These are phyloP conservation scores for Aphelenchoides avenae DNA, from an alignment of 1,140 invertebrate genomes.

Conservation along the genomic window DNA sequence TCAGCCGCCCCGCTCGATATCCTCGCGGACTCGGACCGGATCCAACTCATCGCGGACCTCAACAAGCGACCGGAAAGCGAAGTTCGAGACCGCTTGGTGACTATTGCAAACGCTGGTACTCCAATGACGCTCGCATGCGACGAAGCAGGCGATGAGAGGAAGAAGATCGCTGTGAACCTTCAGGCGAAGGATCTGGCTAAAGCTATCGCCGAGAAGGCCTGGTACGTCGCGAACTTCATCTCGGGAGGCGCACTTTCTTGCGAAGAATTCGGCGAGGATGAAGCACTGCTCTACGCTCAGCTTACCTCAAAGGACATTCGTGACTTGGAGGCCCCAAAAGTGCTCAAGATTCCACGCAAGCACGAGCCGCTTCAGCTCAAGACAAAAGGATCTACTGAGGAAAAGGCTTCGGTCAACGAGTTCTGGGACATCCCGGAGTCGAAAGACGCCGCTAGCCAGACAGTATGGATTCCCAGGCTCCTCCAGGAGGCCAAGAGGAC, in stretches of 20 bases:
- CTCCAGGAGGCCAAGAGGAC: too few relatives aligned
- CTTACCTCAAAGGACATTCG: conserved; percentile 28
- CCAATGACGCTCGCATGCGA: conserved; percentile 5
- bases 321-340: conserved; percentile 29
- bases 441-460: too few relatives aligned
- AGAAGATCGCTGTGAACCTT: conserved; percentile 11
- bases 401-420: conserved; percentile 27
- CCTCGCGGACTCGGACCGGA: conserved; percentile 1
- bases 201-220: conserved; percentile 9
- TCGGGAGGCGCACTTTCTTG: not conserved
- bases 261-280: conserved; percentile 49
- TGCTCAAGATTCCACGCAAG: conserved; percentile 26
- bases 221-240: conserved; percentile 9
- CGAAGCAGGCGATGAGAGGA: conserved; percentile 3
- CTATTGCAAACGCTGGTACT: conserved; percentile 6
- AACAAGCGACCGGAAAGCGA: not conserved
- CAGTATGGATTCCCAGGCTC: too few relatives aligned
- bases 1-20: conserved; percentile 11
- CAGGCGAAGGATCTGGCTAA: conserved; percentile 1
- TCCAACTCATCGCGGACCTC: conserved; percentile 3
- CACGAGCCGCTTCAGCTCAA: conserved; percentile 25
- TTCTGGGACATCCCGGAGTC: too few relatives aligned
- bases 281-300: conserved; percentile 41
- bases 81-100: not conserved
- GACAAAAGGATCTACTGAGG: conserved; percentile 44